Evolutionary conservation across 2,888 invertebrate species (phyloP).

Genomic region (Lissocephala sabroskyi): DNA sequence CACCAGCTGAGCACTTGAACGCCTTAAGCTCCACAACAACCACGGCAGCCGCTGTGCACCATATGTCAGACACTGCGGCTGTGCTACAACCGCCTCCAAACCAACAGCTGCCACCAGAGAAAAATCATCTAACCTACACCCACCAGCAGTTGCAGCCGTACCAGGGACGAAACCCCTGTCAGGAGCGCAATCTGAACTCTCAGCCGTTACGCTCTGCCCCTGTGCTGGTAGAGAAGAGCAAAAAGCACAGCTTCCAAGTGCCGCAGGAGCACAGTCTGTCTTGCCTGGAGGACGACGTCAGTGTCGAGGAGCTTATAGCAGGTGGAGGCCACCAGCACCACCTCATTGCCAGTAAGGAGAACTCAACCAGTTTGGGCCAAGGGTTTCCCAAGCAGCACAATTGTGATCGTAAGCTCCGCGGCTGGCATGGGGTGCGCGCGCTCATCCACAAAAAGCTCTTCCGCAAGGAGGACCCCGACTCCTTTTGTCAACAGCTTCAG

Average conservation of each 20-base stretch:
- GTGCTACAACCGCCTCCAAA: slow-evolving; percentile 70
- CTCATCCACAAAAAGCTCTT: slow-evolving; percentile 72
- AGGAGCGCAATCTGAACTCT: slow-evolving; percentile 80
- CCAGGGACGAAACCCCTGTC: slow-evolving; percentile 88
- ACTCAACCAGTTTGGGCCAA: slow-evolving; percentile 65
- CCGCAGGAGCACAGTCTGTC: slow-evolving; percentile 69
- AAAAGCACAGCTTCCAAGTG: slow-evolving; percentile 70
- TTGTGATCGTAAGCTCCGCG: slow-evolving; percentile 69
- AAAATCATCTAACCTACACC: slow-evolving; percentile 69
- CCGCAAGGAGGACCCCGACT: slow-evolving; percentile 58
- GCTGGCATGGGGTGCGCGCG: slow-evolving; percentile 72
- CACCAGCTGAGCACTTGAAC: slow-evolving; percentile 9
- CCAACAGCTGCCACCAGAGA: slow-evolving; percentile 68
- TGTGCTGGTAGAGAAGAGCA: slow-evolving; percentile 69
- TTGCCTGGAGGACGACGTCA: slow-evolving; percentile 70
- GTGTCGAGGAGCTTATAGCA: slow-evolving; percentile 70
- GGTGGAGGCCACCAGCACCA: slow-evolving; percentile 23
- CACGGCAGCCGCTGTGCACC: slow-evolving; percentile 52
- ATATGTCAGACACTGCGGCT: slow-evolving; percentile 50
- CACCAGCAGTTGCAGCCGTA: slow-evolving; percentile 83
- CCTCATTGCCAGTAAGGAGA: slow-evolving; percentile 32
- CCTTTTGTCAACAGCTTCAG: slow-evolving; percentile 44
- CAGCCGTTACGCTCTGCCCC: slow-evolving; percentile 53
- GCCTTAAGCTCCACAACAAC: slow-evolving; percentile 14
- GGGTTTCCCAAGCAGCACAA: slow-evolving; percentile 72